phyloP scores from a whole-genome alignment of 2,888 invertebrate genomes.

The Amblyteles armatorius region DNA sequence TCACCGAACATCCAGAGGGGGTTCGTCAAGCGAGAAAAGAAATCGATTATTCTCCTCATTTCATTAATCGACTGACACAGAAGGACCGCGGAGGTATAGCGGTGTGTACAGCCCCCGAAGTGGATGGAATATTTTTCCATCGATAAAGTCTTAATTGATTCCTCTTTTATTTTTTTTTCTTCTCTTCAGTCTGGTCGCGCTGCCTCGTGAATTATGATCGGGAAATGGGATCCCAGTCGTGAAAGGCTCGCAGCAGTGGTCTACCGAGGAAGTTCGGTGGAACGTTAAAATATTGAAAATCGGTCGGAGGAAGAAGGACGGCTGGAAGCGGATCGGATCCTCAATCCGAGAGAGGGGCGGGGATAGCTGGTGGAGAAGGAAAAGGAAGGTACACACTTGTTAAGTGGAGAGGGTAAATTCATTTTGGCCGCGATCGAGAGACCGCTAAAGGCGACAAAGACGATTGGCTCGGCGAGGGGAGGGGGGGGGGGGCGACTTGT shows the following conservation, averaged over 20 bases:
- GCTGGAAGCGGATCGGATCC: constrained; percentile 8
- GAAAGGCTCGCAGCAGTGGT: constrained; percentile 31
- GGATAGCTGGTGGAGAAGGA: not conserved
- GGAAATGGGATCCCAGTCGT: constrained; percentile 43
- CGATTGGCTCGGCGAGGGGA: constrained; percentile 47
- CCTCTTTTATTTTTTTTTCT: constrained; percentile 44
- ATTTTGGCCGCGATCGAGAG: constrained; percentile 64
- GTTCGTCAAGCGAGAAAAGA: constrained; percentile 34
- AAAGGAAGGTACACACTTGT: constrained; percentile 1
- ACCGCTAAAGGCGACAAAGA: constrained; percentile 62
- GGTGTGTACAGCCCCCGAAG: constrained; percentile 5
- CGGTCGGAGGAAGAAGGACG: constrained; percentile 27
- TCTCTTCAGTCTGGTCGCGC: constrained; percentile 23
- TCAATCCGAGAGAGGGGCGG: not conserved
- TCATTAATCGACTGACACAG: constrained; percentile 61
- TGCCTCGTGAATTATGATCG: constrained; percentile 56
- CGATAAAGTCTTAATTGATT: constrained; percentile 62
- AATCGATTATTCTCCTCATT: constrained; percentile 62
- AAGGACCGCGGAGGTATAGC: not conserved
- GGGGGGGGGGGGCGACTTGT: constrained; percentile 33
- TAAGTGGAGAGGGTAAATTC: constrained; percentile 58
- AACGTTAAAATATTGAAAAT: constrained; percentile 64
- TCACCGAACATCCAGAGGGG: not conserved
- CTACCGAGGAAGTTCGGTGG: constrained; percentile 48
- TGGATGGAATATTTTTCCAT: constrained; percentile 64